Evolutionary conservation across 2,797 vertebrate genomes (phyloP).

Genomic region (Erpetoichthys calabaricus): DNA sequence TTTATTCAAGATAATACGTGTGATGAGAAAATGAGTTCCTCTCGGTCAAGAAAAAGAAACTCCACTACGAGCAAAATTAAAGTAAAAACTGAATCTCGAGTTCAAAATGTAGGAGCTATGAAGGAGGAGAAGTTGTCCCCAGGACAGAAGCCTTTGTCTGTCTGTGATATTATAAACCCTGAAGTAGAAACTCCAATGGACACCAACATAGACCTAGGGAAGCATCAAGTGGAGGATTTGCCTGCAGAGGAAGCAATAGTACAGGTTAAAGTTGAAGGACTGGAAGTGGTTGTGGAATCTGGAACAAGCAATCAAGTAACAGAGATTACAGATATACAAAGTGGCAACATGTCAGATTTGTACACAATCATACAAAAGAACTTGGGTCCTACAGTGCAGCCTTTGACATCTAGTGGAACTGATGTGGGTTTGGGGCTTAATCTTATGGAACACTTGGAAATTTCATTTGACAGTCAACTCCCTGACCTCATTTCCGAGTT

Average conservation of each 20-base stretch:
- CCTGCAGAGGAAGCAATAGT: slow-evolving; percentile 18
- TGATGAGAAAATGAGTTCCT: too few species aligned
- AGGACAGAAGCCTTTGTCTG: too few species aligned
- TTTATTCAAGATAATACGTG: not conserved
- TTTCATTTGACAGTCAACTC: slow-evolving; percentile 65
- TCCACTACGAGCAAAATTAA: too few species aligned
- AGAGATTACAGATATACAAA: not conserved
- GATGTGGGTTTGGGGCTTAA: slow-evolving; percentile 17
- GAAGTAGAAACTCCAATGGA: slow-evolving; percentile 42
- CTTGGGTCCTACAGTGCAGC: slow-evolving; percentile 14
- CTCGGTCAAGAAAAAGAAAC: too few species aligned
- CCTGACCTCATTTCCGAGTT: slow-evolving; percentile 75
- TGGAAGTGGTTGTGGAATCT: slow-evolving; percentile 6
- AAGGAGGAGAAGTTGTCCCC: slow-evolving; percentile 31
- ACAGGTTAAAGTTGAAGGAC: slow-evolving; percentile 17
- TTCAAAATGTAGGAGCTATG: slow-evolving; percentile 12
- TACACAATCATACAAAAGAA: slow-evolving; percentile 23
- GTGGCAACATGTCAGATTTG: slow-evolving; percentile 11
- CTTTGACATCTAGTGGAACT: slow-evolving; percentile 19
- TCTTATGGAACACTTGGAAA: slow-evolving; percentile 37
- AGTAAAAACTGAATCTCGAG: too few species aligned
- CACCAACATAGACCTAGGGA: slow-evolving; percentile 18
- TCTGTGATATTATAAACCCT: slow-evolving; percentile 1
- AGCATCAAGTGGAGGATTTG: not conserved
- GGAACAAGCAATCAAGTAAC: not conserved